Conservation (phyloP, 2,113 vertebrate species). For the Erpornis zantholeuca region DNA sequence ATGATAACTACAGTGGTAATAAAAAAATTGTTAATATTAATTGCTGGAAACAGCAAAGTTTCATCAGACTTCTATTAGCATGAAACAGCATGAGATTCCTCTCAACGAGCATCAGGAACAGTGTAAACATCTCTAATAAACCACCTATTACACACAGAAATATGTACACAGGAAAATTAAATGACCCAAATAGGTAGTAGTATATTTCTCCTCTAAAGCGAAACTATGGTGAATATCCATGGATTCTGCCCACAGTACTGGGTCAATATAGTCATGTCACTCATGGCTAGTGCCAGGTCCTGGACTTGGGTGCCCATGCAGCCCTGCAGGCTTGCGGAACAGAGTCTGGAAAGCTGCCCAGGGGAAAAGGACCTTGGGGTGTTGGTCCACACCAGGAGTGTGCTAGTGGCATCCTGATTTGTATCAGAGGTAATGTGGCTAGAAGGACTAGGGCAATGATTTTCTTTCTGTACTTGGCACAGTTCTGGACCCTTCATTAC, state of each 20-base stretch:
- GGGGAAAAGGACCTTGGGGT: fast-evolving
- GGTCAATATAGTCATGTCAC: background rate
- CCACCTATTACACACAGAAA: conserved; percentile 7
- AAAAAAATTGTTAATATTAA: conserved; percentile 39
- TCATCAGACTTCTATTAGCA: conserved; percentile 39
- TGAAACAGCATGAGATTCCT: conserved; percentile 17
- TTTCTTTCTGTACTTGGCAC: background rate
- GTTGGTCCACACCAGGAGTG: background rate
- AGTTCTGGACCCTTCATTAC: background rate
- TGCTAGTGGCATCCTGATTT: background rate
- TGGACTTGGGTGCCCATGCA: background rate
- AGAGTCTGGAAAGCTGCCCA: background rate
- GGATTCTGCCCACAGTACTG: background rate
- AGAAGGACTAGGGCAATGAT: background rate
- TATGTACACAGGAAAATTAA: conserved; percentile 6
- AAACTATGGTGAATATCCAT: background rate
- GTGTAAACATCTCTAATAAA: conserved; percentile 33
- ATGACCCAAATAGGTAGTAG: background rate
- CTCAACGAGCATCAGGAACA: background rate
- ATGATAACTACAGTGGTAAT: background rate
- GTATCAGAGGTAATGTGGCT: background rate
- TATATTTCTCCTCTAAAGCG: background rate
- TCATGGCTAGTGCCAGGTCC: background rate
- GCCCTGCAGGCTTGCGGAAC: background rate
- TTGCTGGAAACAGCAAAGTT: conserved; percentile 18